Conservation (phyloP, 2,888 invertebrate genomes). For the Drosophila mayaguana region DNA sequence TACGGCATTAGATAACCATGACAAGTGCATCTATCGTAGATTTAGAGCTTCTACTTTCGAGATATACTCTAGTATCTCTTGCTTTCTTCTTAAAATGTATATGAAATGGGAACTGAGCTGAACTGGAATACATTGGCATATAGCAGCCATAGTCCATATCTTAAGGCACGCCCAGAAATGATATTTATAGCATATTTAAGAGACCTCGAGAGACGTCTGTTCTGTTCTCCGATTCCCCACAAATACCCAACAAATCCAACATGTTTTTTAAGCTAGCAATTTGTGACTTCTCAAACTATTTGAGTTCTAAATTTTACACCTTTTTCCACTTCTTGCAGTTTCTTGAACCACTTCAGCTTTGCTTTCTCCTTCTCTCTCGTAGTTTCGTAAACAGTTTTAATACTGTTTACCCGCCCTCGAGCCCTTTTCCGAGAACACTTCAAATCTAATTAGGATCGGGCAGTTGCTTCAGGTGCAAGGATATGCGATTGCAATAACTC, state of each 20-base stretch:
- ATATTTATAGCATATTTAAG: too few species aligned
- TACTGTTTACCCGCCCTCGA: constrained; percentile 4
- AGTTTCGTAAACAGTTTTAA: constrained; percentile 5
- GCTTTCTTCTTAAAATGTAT: not conserved
- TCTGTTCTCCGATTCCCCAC: not conserved
- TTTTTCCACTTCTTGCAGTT: not conserved
- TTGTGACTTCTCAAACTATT: not conserved
- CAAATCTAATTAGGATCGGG: constrained; percentile 53
- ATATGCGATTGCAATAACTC: constrained; percentile 27
- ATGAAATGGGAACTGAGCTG: not conserved
- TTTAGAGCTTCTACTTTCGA: too few species aligned
- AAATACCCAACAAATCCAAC: not conserved
- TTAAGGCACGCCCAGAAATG: not conserved
- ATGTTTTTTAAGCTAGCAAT: too few species aligned
- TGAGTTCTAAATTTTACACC: not conserved
- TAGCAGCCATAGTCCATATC: not conserved
- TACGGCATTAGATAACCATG: too few species aligned
- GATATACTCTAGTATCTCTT: too few species aligned
- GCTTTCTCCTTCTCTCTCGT: not conserved
- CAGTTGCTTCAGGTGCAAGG: constrained; percentile 26
- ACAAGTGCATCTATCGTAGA: too few species aligned
- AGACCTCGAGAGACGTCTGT: too few species aligned
- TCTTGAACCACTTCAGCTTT: not conserved
- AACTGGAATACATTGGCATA: not conserved
- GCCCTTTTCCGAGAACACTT: constrained; percentile 47